Evolutionary conservation across 2,888 invertebrate species (phyloP).

Genomic region (Cerastis rubricosa): DNA sequence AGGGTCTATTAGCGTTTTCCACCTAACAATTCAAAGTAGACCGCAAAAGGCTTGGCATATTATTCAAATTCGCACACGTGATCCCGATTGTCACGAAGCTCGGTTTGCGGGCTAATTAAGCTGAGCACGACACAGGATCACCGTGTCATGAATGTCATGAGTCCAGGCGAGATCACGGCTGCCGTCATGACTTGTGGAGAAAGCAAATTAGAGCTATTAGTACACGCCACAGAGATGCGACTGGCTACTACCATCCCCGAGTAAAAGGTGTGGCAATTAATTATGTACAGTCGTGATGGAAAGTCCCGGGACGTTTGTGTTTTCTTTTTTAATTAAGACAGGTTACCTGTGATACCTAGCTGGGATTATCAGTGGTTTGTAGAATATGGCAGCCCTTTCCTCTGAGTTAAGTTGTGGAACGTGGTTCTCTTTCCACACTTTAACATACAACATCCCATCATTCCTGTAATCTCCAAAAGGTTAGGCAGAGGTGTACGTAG

Average conservation of each 20-base stretch:
- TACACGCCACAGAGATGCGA: conserved; percentile 77
- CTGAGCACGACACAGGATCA: conserved; percentile 80
- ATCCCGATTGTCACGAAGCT: conserved; percentile 66
- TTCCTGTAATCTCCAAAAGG: too few species aligned
- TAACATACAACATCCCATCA: too few species aligned
- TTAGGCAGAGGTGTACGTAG: too few species aligned
- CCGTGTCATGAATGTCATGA: conserved; percentile 72
- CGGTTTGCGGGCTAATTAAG: conserved; percentile 80
- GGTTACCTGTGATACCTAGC: conserved; percentile 14
- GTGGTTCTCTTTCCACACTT: neutral
- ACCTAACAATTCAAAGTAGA: conserved; percentile 50
- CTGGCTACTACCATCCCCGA: conserved; percentile 64
- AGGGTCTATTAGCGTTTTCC: conserved; percentile 49
- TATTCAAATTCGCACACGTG: conserved; percentile 74
- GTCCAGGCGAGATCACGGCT: conserved; percentile 73
- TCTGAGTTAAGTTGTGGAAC: conserved; percentile 6
- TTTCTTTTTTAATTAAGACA: conserved; percentile 39
- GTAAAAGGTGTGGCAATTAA: conserved; percentile 76
- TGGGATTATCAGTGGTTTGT: neutral
- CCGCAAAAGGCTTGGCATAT: conserved; percentile 56
- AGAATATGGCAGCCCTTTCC: too few species aligned
- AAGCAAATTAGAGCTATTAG: conserved; percentile 86
- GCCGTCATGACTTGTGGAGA: conserved; percentile 74
- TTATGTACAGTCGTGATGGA: conserved; percentile 65
- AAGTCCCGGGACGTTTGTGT: conserved; percentile 47